Base-by-base conservation (phyloP, 2,888 invertebrate species). In the Lithophane leautieri region DNA sequence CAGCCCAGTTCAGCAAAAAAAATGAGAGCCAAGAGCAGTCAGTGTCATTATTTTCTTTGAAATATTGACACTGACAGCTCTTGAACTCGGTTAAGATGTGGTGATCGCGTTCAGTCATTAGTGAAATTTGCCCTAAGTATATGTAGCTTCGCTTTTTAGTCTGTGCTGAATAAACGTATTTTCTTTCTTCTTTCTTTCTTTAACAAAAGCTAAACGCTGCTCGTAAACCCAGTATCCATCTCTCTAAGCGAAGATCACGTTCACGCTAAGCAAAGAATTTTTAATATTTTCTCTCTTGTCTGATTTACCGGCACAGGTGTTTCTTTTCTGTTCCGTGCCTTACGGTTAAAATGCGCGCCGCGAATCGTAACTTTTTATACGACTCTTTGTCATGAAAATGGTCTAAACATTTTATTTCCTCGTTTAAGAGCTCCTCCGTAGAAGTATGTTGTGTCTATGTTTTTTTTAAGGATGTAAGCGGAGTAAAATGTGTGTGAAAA, bases 271-370 rank as follows among this genome's bases (percentile, higher is more conserved):
- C 74, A 70, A 74, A 68, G 77, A 81, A 79, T 82, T 86, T 87
- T 88, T 87, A 87, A 89, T 89, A 88, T 89, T 88, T 87, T 73
- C 79, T 60, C 71, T 78, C 62, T 42, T 74, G 67, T 78, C 76
- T 88, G 86, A 89, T 89, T 89, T 88, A 88, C 85, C 56, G 76
- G 65, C 63, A 73, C 34, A 47, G 44, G 63, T 80, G 79, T 56
- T 82, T 71, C 40, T 80, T 72, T 68, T 60, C 72, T 63, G 60
- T 68, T 67, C 70, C 52, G n/a, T 63, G 75, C 76, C 73, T 71
- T 69, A 74, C 72, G 34, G 62, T 76, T 63, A 63, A 82, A 78
- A 81, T 74, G 72, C 40, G 68, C 72, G 74, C 69, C 66, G 34
- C 67, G 76, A 75, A 73, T 76, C 73, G 82, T 80, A 60, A 86